Evolutionary conservation across 2,888 invertebrate genomes (phyloP).

Genomic region (Ariolimax columbianus): DNA sequence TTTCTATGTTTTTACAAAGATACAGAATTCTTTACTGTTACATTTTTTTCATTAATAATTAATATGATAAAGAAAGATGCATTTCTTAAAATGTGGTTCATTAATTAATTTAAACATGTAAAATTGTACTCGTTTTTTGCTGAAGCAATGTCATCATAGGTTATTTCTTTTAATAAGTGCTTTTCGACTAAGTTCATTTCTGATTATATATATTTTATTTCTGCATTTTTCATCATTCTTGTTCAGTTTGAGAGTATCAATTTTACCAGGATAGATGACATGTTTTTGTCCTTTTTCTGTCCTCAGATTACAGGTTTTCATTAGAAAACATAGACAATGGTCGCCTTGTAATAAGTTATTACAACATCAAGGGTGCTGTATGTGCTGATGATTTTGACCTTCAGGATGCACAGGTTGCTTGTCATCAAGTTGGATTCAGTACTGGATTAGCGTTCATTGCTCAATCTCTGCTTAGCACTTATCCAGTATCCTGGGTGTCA

Average conservation of each 20-base stretch:
- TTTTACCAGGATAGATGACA: neutral
- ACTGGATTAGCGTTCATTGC: constrained; percentile 51
- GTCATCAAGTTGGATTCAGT: constrained; percentile 51
- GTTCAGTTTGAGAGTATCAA: neutral
- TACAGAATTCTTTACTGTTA: neutral
- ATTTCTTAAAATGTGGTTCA: neutral
- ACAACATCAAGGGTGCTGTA: constrained; percentile 61
- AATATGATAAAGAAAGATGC: neutral
- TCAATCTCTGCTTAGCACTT: neutral
- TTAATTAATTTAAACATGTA: neutral
- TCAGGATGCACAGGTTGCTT: constrained; percentile 59
- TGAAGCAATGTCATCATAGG: neutral
- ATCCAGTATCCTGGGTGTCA: constrained; percentile 57
- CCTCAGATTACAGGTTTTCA: constrained; percentile 53
- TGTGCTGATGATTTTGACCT: constrained; percentile 65
- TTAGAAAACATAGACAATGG: constrained; percentile 58
- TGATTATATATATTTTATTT: neutral
- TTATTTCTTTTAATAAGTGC: neutral
- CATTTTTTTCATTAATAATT: neutral
- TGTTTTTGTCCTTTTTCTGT: neutral
- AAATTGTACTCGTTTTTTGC: neutral
- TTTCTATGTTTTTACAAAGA: neutral
- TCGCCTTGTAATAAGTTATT: constrained; percentile 57
- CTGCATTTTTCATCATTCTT: neutral
- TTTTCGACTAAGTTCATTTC: neutral